phyloP scores from a whole-genome alignment of 2,888 invertebrate genomes.

The Syrista parreyssii region DNA sequence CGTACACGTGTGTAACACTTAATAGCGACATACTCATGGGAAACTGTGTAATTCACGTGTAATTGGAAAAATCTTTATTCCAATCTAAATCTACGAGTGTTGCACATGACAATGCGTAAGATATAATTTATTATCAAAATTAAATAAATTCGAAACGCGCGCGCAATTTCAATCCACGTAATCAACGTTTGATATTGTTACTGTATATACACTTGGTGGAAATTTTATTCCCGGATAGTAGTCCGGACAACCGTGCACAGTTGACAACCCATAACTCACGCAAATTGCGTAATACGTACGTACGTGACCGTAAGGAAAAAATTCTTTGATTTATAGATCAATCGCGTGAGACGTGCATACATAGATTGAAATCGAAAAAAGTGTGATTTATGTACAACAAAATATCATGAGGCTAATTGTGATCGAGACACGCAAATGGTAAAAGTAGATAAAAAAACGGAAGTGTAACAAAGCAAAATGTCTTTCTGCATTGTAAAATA shows the following conservation, averaged over 20 bases:
- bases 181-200: neutral
- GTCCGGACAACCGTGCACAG: neutral
- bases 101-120: neutral
- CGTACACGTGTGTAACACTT: neutral
- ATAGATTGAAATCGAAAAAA: slow-evolving; percentile 46
- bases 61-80: neutral
- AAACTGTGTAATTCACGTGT: neutral
- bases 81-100: neutral
- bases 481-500: neutral
- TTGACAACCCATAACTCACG: neutral
- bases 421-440: neutral
- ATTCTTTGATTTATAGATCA: slow-evolving; percentile 45
- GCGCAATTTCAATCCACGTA: neutral
- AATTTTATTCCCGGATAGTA: neutral
- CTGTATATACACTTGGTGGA: neutral
- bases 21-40: neutral
- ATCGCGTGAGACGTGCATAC: slow-evolving; percentile 39
- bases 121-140: neutral
- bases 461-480: neutral
- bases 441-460: neutral
- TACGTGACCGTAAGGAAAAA: slow-evolving; percentile 27
- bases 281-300: neutral
- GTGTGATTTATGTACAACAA: neutral
- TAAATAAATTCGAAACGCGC: neutral
- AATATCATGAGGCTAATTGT: neutral